These are phyloP conservation scores for Felis catus DNA, from an alignment of 2,113 vertebrate species.

Conservation along the genomic window F.catus_Fca126_mat1.0 CM031426.1:58860501-58861000, in stretches of 20 bases:
- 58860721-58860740: neutral
- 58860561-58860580: too few relatives aligned
- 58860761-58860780: neutral
- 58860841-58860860: neutral
- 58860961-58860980: neutral
- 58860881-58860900: neutral
- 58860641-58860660: rapidly evolving
- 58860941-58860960: neutral
- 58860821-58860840: neutral
- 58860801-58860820: neutral
- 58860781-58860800: neutral
- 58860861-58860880: rapidly evolving
- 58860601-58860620: rapidly evolving
- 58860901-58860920: neutral
- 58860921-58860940: neutral
- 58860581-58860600: neutral
- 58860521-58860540: neutral
- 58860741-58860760: neutral
- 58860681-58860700: neutral
- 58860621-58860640: neutral
- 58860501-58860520: neutral
- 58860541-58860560: neutral
- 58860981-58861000: neutral
- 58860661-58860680: neutral
- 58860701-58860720: neutral